A percentile compares a stretch with the other conserved stretches of the same genome.
Evolutionary conservation across 2,888 invertebrate genomes (phyloP).

Genomic region (Magallana nippona): DNA sequence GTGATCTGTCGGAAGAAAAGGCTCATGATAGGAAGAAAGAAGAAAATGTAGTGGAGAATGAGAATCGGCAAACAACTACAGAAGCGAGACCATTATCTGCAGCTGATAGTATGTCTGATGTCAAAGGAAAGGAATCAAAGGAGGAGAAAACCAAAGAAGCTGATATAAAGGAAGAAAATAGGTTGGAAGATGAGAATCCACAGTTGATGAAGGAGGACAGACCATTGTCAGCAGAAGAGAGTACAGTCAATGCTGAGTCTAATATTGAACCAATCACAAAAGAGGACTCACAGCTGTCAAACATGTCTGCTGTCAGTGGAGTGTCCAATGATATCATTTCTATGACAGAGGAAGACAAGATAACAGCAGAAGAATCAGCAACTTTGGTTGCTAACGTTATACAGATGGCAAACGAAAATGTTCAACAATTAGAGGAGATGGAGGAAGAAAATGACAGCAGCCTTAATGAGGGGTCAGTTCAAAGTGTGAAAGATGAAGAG

Average conservation of each 20-base stretch:
- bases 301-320: not conserved
- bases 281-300: conserved; percentile 1
- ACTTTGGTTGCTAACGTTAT: conserved; percentile 30
- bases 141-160: not conserved
- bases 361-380: conserved; percentile 2
- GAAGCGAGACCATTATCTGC: too few species aligned
- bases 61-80: too few species aligned
- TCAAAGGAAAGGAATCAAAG: not conserved
- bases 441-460: conserved; percentile 38
- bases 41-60: too few species aligned
- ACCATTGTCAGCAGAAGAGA: conserved; percentile 2
- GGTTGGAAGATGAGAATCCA: not conserved
- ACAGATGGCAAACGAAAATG: conserved; percentile 32
- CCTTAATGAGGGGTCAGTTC: not conserved
- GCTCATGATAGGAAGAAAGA: too few species aligned
- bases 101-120: not conserved
- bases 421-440: conserved; percentile 23
- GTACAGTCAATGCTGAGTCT: not conserved
- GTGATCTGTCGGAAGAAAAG: too few species aligned
- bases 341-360: conserved; percentile 6
- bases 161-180: conserved; percentile 7
- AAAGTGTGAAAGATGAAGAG: conserved; percentile 25
- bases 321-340: not conserved
- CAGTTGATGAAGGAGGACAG: conserved; percentile 1
- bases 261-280: conserved; percentile 1